A percentile compares a stretch with the other conserved stretches of the same genome.
These are phyloP conservation scores for Aspiorhynchus laticeps DNA, from an alignment of 2,113 vertebrate genomes.

Conservation along the genomic window DNA sequence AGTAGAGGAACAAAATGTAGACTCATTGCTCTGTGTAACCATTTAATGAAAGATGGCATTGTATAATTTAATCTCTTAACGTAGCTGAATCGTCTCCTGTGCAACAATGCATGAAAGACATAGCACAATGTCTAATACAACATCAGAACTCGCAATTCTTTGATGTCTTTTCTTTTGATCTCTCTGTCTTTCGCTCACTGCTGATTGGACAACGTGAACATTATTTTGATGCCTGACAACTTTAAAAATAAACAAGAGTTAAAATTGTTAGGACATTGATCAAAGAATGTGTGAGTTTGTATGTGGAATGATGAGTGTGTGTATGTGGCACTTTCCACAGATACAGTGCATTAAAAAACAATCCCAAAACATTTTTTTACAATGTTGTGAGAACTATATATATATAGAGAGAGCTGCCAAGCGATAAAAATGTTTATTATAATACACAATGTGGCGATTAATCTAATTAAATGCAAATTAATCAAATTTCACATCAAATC, in stretches of 20 bases:
- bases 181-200: background rate
- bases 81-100: conserved; percentile 24
- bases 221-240: background rate
- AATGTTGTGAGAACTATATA: background rate
- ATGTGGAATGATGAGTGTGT: conserved; percentile 13
- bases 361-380: background rate
- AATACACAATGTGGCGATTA: too few species aligned
- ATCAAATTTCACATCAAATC: too few species aligned
- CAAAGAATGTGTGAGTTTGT: conserved; percentile 4
- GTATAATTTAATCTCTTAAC: conserved; percentile 34
- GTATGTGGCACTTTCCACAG: background rate
- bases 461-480: too few species aligned
- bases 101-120: conserved; percentile 8
- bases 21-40: background rate
- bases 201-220: background rate
- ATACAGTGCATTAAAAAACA: background rate
- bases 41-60: conserved; percentile 25
- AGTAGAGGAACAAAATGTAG: conserved; percentile 34
- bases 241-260: conserved; percentile 5
- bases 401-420: too few species aligned
- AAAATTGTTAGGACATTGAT: background rate
- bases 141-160: background rate
- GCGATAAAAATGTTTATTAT: too few species aligned
- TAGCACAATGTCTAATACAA: background rate
- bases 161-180: background rate